Evolutionary conservation across 2,888 invertebrate species (phyloP).

Genomic region (Congeria kusceri): DNA sequence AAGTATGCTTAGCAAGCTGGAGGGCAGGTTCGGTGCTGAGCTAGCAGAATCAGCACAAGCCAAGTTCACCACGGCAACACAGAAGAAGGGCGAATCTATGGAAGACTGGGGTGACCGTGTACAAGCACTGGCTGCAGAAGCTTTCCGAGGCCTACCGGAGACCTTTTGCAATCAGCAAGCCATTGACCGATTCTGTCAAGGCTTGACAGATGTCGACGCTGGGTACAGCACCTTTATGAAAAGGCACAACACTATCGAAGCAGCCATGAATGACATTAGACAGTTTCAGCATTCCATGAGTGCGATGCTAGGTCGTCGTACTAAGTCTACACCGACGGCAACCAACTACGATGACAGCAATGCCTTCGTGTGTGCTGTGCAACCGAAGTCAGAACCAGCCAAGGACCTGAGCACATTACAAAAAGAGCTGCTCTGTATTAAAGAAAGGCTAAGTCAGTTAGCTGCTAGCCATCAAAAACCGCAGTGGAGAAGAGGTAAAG

Average conservation of each 20-base stretch:
- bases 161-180: neutral
- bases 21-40: neutral
- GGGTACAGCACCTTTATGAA: neutral
- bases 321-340: neutral
- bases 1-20: neutral
- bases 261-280: neutral
- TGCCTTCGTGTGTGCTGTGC: neutral
- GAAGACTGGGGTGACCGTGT: conserved; percentile 1
- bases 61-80: neutral
- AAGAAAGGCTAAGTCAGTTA: neutral
- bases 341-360: neutral
- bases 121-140: neutral
- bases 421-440: neutral
- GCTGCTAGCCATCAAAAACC: no score
- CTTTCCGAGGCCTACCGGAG: conserved; percentile 6
- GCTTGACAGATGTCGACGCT: neutral
- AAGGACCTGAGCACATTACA: neutral
- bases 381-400: neutral
- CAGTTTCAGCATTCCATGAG: neutral
- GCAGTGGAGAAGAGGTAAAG: no score
- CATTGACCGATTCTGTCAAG: conserved; percentile 7
- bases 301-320: neutral
- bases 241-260: neutral
- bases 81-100: neutral
- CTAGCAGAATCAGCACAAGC: neutral